Conservation (phyloP, 2,888 invertebrate species). For the Agriotes lineatus region DNA sequence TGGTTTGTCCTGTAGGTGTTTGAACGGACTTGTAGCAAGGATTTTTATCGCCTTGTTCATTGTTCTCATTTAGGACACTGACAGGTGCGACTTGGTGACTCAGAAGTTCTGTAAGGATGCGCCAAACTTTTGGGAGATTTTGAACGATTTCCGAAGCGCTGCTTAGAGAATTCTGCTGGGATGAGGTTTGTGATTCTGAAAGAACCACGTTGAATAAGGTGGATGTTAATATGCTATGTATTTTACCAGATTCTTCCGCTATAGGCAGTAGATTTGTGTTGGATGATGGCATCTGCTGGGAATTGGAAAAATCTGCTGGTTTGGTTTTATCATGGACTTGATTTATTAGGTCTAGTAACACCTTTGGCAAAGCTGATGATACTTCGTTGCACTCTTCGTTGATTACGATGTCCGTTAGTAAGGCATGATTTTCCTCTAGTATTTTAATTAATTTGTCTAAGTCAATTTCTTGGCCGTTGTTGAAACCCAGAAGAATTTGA, state of each 20-base stretch:
- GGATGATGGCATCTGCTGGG: too few species aligned
- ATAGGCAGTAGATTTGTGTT: too few species aligned
- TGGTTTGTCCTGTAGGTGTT: constrained; percentile 80
- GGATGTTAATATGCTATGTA: background rate
- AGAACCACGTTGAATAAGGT: background rate
- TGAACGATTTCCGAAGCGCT: constrained; percentile 79
- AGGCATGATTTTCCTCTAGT: constrained; percentile 84
- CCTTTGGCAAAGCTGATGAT: constrained; percentile 81
- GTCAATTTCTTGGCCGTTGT: constrained; percentile 77
- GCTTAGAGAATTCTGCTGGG: constrained; percentile 54
- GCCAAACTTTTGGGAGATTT: constrained; percentile 87
- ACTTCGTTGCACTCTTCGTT: constrained; percentile 80
- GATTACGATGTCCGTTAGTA: constrained; percentile 83
- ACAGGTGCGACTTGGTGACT: constrained; percentile 77
- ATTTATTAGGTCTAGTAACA: constrained; percentile 80
- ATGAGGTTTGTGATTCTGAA: constrained; percentile 49
- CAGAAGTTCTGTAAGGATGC: constrained; percentile 82
- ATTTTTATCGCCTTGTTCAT: constrained; percentile 55
- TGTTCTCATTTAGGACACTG: constrained; percentile 58
- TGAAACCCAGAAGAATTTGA: constrained; percentile 81
- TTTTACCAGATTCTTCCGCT: constrained; percentile 50
- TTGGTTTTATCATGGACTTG: constrained; percentile 71
- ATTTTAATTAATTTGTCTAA: constrained; percentile 81
- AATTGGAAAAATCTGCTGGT: too few species aligned
- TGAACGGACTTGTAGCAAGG: constrained; percentile 85